phyloP scores from a whole-genome alignment of 2,888 invertebrate genomes.

The Andrena marginata region DNA sequence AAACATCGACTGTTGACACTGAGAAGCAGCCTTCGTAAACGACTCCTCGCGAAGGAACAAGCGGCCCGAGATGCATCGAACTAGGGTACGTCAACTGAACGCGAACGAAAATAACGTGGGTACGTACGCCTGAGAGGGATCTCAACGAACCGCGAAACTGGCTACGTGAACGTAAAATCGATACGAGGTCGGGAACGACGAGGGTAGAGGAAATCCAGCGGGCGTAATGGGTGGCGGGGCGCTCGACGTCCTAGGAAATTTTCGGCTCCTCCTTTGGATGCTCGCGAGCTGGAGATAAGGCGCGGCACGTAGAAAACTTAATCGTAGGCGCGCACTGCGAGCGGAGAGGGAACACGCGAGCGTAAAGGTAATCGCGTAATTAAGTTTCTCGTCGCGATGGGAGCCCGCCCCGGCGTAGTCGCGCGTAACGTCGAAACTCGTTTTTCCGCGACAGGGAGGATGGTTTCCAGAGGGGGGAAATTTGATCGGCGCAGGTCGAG shows the following conservation, averaged over 20 bases:
- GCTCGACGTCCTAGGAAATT: constrained; percentile 10
- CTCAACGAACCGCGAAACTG: constrained; percentile 31
- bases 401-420: neutral
- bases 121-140: neutral
- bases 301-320: neutral
- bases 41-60: neutral
- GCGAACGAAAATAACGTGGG: constrained; percentile 8
- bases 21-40: too few species aligned
- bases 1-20: too few species aligned
- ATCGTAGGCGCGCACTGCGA: neutral
- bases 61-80: constrained; percentile 4
- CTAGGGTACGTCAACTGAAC: neutral
- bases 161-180: constrained; percentile 38
- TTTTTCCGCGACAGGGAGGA: neutral
- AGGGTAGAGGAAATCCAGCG: constrained; percentile 8
- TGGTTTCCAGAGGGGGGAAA: neutral
- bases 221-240: neutral
- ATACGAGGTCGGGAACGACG: constrained; percentile 4
- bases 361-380: constrained; percentile 1
- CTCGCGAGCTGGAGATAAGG: neutral
- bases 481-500: neutral
- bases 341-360: too few species aligned
- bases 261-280: neutral
- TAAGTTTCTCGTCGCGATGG: neutral
- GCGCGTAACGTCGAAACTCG: neutral